A percentile compares a stretch with the other conserved stretches of the same genome.
phyloP scores from a whole-genome alignment of 2,113 vertebrate genomes.

The Neotragus pygmaeus region DNA sequence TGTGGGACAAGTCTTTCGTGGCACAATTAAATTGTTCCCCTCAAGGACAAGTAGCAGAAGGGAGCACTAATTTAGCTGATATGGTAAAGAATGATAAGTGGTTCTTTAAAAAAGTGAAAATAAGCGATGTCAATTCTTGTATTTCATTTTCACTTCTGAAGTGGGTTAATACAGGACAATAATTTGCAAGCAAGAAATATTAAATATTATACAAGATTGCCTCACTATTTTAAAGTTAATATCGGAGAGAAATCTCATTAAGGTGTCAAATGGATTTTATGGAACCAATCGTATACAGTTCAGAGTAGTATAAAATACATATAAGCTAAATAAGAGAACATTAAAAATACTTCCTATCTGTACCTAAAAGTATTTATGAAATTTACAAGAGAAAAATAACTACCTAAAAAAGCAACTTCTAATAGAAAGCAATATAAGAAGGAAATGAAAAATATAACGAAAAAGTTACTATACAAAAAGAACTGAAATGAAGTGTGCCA shows the following conservation, averaged over 20 bases:
- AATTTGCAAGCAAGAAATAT: conserved; percentile 62
- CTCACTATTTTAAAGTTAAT: conserved; percentile 10
- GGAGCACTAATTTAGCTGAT: conserved; percentile 62
- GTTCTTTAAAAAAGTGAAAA: conserved; percentile 31
- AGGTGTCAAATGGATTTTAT: conserved; percentile 52
- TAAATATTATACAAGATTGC: conserved; percentile 48
- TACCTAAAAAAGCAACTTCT: neutral
- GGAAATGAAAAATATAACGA: neutral
- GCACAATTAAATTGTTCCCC: conserved; percentile 64
- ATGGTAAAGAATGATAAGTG: conserved; percentile 49
- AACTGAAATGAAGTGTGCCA: neutral
- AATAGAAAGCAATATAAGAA: neutral
- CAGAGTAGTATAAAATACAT: neutral
- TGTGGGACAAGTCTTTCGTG: conserved; percentile 27
- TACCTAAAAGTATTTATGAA: conserved; percentile 1
- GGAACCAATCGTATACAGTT: conserved; percentile 31
- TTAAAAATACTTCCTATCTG: neutral
- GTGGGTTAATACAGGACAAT: conserved; percentile 17
- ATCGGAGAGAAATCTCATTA: conserved; percentile 31
- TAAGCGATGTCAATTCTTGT: neutral
- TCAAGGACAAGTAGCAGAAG: conserved; percentile 62
- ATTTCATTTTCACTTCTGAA: conserved; percentile 61
- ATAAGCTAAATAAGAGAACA: neutral
- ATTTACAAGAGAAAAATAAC: neutral
- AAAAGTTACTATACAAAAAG: neutral